Percentiles rank a stretch among this genome's conserved stretches.
These are phyloP conservation scores for Nerophis lumbriciformis DNA, from an alignment of 2,113 vertebrate genomes.

Conservation along the genomic window DNA sequence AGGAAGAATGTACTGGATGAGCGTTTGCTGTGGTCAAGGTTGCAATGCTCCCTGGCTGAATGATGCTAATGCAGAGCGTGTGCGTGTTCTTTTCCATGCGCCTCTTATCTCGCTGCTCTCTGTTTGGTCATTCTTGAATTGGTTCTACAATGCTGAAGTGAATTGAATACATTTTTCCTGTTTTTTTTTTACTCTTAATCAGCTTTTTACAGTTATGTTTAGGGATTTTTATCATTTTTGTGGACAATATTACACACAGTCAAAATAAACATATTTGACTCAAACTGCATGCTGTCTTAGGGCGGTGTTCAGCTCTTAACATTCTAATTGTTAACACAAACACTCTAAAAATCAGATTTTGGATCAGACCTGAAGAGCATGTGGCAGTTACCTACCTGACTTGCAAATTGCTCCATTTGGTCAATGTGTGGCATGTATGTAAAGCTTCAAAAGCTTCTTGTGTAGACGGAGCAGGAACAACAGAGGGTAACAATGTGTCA, in stretches of 20 bases:
- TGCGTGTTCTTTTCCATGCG: conserved; percentile 53
- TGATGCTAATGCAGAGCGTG: conserved; percentile 39
- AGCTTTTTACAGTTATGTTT: neutral
- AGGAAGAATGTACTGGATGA: conserved; percentile 35
- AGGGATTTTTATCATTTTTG: neutral
- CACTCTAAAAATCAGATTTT: too few relatives aligned
- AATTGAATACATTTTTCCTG: neutral
- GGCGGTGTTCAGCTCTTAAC: too few relatives aligned
- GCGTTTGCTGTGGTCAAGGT: conserved; percentile 66
- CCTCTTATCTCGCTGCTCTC: conserved; percentile 26
- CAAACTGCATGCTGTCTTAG: too few relatives aligned
- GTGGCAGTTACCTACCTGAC: too few relatives aligned
- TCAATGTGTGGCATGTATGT: too few relatives aligned
- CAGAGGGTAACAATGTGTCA: neutral
- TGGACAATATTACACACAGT: neutral
- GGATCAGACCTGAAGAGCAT: too few relatives aligned
- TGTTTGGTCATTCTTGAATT: conserved; percentile 7
- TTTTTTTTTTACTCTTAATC: neutral
- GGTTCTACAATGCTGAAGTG: neutral
- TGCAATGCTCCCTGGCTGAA: conserved; percentile 42
- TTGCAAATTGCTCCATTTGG: too few relatives aligned
- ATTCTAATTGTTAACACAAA: too few relatives aligned
- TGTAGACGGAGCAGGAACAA: conserved; percentile 1
- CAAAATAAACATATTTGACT: neutral
- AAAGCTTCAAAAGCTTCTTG: too few relatives aligned